phyloP scores from a whole-genome alignment of 1,140 invertebrate species.

The Drosophila mayri region DNA sequence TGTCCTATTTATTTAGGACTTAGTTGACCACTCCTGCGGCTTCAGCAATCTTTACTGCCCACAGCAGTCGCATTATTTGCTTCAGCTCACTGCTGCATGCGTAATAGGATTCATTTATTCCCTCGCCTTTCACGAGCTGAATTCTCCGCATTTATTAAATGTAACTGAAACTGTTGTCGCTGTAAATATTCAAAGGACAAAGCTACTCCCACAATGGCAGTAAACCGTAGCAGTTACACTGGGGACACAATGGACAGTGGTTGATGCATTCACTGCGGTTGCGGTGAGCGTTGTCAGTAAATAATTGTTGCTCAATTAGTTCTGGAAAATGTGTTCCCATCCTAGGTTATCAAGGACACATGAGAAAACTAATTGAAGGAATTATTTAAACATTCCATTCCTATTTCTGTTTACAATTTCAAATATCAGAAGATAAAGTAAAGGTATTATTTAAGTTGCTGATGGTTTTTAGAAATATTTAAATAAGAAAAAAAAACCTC shows the following conservation, averaged over 20 bases:
- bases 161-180: constrained; percentile 30
- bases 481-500: too few species aligned
- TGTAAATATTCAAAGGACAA: constrained; percentile 13
- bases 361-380: not conserved
- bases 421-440: not conserved
- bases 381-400: not conserved
- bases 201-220: constrained; percentile 19
- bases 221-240: constrained; percentile 23
- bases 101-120: constrained; percentile 33
- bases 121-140: not conserved
- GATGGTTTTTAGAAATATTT: not conserved
- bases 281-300: constrained; percentile 24
- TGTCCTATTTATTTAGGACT: constrained; percentile 37
- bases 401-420: not conserved
- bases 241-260: constrained; percentile 15
- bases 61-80: constrained; percentile 29
- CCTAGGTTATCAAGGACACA: not conserved
- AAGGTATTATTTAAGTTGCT: not conserved
- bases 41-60: constrained; percentile 33
- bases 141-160: constrained; percentile 28
- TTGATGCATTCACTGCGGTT: constrained; percentile 24
- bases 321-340: constrained; percentile 7
- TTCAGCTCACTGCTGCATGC: constrained; percentile 9
- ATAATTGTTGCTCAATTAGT: constrained; percentile 34
- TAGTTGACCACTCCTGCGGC: constrained; percentile 27